Base-by-base conservation (phyloP, 2,797 vertebrate species). In the Danio choprae region DNA sequence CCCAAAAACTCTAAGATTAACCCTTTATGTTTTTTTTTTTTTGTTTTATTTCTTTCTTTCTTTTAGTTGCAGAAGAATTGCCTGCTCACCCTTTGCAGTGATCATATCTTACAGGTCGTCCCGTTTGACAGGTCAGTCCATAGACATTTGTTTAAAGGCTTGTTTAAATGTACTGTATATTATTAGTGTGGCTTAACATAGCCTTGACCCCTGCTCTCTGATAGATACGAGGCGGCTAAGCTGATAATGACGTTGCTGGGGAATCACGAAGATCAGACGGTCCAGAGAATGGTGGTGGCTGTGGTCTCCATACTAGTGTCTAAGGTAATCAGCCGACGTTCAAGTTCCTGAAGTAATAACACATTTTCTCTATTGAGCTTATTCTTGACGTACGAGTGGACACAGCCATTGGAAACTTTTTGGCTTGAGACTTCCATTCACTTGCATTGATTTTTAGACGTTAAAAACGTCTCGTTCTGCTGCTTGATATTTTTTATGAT, bases 201-300 rank as follows among this genome's bases (percentile, higher is more conserved):
- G 8, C 41, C 16, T 53, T 46, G 43, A 55, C 36, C n/a, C 77
- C 86, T 72, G 9, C 46, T 65, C 18, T 15, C 12, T 53, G 11
- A 12, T 88, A 99, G 97, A 88, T 98, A 96, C 90, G 95, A 96
- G 89, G 96, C 97, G 11, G 94, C 95, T 86, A 96, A 94, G 85
- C 94, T 98, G 89, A 96, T 97, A 85, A 98, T 98, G 93, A 95
- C 95, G 90, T 96, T 95, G 96, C 91, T 98, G 78, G 96, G 95
- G 83, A 95, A 94, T 89, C 94, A 96, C 11, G 95, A 96, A 84
- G 96, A 98, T 85, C 94, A 94, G 70, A 95, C 95, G 74, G 95
- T 98, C 89, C 97, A 97, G 89, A 95, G 95, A 87, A 97, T 97
- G 95, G 95, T 96, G 6, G 96, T 98, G 83, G 96, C 97, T 9